These are phyloP conservation scores for Hypocryptadius cinnamomeus DNA, from an alignment of 2,113 vertebrate species.

Conservation along the genomic window DNA sequence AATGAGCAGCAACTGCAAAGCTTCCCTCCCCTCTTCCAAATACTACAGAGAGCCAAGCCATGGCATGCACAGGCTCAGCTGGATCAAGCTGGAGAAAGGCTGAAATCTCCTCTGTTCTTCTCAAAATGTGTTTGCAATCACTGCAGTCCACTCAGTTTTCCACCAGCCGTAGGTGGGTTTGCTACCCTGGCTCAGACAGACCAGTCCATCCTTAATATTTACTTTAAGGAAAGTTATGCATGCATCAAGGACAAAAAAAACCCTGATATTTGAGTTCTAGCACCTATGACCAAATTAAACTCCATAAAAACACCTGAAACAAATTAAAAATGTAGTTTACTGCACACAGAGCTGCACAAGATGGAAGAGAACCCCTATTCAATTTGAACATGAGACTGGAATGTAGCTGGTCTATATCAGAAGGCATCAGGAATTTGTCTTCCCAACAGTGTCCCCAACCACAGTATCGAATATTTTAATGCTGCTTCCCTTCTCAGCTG, in stretches of 20 bases:
- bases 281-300: not conserved
- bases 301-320: not conserved
- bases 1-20: not conserved
- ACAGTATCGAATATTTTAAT: not conserved
- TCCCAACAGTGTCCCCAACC: not conserved
- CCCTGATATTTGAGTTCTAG: fast-evolving
- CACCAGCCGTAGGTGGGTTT: not conserved
- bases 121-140: not conserved
- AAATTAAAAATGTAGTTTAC: not conserved
- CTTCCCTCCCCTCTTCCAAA: not conserved
- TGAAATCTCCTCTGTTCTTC: not conserved
- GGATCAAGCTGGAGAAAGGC: not conserved
- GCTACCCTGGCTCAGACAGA: not conserved
- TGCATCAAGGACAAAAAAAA: not conserved
- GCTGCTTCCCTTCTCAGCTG: not conserved
- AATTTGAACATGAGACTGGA: not conserved
- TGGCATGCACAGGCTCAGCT: not conserved
- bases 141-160: not conserved
- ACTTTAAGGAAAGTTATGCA: too few relatives aligned
- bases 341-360: not conserved
- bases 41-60: not conserved
- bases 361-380: not conserved
- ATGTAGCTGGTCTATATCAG: not conserved
- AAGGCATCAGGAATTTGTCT: not conserved
- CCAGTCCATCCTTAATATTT: not conserved